Evolutionary conservation across 1,140 invertebrate genomes (phyloP), one percentile per base, ranked within the genome.

Genomic region (Leptonema lineaticorne): DNA sequence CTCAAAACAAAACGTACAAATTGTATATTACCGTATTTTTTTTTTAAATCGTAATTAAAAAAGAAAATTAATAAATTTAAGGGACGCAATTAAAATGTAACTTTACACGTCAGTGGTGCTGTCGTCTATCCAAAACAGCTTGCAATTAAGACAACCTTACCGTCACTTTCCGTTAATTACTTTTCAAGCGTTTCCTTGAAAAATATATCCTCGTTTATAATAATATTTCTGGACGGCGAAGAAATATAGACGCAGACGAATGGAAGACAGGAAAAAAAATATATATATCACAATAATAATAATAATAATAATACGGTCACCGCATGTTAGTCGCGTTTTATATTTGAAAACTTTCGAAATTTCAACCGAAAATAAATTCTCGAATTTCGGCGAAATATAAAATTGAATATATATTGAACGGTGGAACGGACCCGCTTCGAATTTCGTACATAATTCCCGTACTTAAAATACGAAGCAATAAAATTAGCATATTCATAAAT

Each of bases 401-500:
- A n/a, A n/a, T n/a, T n/a, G n/a, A n/a, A n/a, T 14, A 53, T 24
- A 24, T 53, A 26, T 26, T 24, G 50, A 22, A 53, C 50, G 22
- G 20, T 53, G 9, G 22, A 2, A 53, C 20, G 50, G 11, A 6
- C 20, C 27, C 50, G 50, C 22, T 24, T 16, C 50, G 50, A 22
- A 22, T 53, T 53, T 53, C 50, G 50, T 53, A 53, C 22, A 26
- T 53, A 53, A 53, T 53, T 53, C 50, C 50, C 24, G 27, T 53
- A 53, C 50, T 53, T 53, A 26, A 53, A 53, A 53, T 53, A 26
- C 50, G 50, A 53, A 53, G 50, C 50, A 53, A 53, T 53, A 53
- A 53, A 53, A 53, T 53, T 53, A 53, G 50, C 50, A 53, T 53
- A 53, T 53, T 53, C 50, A 53, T 53, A 53, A 53, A 53, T 53